Conservation (phyloP, 2,113 vertebrate species). For the Burhinus oedicnemus region DNA sequence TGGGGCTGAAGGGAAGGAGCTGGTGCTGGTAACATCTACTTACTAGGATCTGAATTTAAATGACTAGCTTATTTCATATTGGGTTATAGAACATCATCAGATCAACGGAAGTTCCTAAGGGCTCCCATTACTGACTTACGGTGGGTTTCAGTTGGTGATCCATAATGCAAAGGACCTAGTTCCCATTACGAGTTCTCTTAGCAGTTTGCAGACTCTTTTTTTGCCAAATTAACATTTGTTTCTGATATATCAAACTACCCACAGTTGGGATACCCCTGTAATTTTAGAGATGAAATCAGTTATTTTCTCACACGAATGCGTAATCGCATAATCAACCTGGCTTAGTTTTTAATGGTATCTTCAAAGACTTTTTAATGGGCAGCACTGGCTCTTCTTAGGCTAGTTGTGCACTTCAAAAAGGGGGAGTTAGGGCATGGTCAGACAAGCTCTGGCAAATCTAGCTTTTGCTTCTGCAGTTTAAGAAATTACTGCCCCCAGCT, state of each 20-base stretch:
- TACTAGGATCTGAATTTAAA: background rate
- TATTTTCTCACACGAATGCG: background rate
- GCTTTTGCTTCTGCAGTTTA: background rate
- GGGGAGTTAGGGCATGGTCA: background rate
- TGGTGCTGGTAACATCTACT: background rate
- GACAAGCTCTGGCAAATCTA: conserved; percentile 6
- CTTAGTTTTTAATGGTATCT: conserved; percentile 7
- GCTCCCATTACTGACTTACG: background rate
- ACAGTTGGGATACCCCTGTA: background rate
- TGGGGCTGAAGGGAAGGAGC: background rate
- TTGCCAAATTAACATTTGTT: background rate
- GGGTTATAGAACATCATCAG: background rate
- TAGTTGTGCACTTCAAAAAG: background rate
- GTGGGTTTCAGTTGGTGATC: background rate
- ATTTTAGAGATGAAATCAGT: background rate
- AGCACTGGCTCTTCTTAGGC: background rate
- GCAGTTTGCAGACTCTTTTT: background rate
- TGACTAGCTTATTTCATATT: background rate
- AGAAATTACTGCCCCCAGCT: background rate
- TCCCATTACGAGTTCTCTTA: background rate
- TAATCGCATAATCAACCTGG: background rate
- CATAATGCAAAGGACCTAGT: background rate
- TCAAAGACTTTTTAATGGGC: conserved; percentile 16
- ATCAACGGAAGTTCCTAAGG: background rate
- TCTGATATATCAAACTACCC: background rate